Evolutionary conservation across 2,797 vertebrate genomes (phyloP), one percentile per base, ranked within the genome.

Genomic region (Delichon dasypus): DNA sequence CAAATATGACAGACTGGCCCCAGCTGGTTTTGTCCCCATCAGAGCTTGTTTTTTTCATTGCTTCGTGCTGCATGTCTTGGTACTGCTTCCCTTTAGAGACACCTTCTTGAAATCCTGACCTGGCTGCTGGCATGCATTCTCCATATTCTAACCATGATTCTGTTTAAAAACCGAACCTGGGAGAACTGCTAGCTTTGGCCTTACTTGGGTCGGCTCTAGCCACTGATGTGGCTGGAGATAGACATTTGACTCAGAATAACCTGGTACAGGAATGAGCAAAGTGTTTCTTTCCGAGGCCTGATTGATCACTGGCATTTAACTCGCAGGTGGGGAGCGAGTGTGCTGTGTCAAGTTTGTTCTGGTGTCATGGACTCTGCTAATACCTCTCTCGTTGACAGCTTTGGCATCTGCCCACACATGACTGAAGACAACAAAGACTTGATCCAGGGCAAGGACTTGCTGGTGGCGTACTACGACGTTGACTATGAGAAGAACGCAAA

Each of bases 401-500:
- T 99, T 95, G 99, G 99, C 55, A 98, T 99, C 78, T 99, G 99
- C 94, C 99, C 99, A 26, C 98, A 99, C 96, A 98, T 99, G 99
- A 99, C 98, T 2, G 99, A 99, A 67, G 99, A 99, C 95, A 99
- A 99, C 98, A 99, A 99, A 94, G 99, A 99, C 88, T 97, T 99
- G 97, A 97, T 99, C 88, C 98, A 98, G 88, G 98, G 98, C 23
- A 99, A 99, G 96, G 99, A 99, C 93, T 96, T 99, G 95, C 82
- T 99, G 95, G 98, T 99, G 85, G 99, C 99, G 5, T 99, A 99
- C 95, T 99, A 98, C 8, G 99, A 99, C 16, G 98, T 99, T 19
- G 99, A 99, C 94, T 99, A 99, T 10, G 98, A 99, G 51, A 99
- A 99, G 96, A 99, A 99, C 32, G 98, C 99, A 3, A 99, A 99